A percentile compares a stretch with the other conserved stretches of the same genome.
phyloP scores from a whole-genome alignment of 2,113 vertebrate genomes.

The Heterotis niloticus region DNA sequence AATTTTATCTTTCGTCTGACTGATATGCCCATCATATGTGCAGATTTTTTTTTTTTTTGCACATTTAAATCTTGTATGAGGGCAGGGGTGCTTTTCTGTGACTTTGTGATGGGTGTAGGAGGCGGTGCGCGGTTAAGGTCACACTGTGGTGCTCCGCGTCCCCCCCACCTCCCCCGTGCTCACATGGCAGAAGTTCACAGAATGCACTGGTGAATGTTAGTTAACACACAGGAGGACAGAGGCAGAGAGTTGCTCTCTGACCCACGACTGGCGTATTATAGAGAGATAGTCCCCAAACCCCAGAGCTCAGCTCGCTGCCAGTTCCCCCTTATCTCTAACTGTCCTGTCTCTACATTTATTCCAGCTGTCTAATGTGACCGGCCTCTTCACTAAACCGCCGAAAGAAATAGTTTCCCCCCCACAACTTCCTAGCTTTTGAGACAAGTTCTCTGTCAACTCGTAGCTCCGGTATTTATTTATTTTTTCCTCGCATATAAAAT shows the following conservation, averaged over 20 bases:
- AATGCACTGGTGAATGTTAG: constrained; percentile 58
- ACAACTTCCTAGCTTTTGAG: constrained; percentile 5
- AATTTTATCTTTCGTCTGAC: not conserved
- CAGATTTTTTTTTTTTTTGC: not conserved
- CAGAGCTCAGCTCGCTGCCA: constrained; percentile 55
- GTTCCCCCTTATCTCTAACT: constrained; percentile 58
- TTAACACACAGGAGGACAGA: constrained; percentile 62
- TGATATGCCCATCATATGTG: not conserved
- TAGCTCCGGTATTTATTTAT: constrained; percentile 16
- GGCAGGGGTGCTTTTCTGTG: not conserved
- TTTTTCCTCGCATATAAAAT: no score
- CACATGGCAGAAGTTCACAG: constrained; percentile 47
- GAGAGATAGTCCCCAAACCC: constrained; percentile 67
- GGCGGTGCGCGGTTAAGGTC: constrained; percentile 48
- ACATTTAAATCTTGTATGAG: not conserved
- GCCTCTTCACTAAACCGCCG: constrained; percentile 45
- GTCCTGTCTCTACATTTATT: constrained; percentile 52
- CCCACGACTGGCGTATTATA: constrained; percentile 63
- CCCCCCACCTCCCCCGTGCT: constrained; percentile 44
- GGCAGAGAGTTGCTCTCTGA: constrained; percentile 53
- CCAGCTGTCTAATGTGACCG: constrained; percentile 61
- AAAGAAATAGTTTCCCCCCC: constrained; percentile 34
- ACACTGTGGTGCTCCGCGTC: constrained; percentile 44
- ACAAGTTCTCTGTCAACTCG: constrained; percentile 6
- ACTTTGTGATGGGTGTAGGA: constrained; percentile 13